These are phyloP conservation scores for Carposina sasakii DNA, from an alignment of 1,140 invertebrate genomes.

Conservation along the genomic window DNA sequence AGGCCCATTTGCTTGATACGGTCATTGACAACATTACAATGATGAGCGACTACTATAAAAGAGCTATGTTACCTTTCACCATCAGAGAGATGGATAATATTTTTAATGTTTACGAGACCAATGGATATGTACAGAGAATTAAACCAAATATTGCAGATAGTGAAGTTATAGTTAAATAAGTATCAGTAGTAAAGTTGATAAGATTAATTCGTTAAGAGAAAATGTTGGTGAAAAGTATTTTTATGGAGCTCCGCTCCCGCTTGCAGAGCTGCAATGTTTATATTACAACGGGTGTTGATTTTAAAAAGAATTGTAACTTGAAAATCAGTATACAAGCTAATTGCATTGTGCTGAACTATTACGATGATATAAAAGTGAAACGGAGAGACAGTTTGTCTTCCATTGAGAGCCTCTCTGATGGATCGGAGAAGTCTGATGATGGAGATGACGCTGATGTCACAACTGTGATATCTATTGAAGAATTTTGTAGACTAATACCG, in stretches of 20 bases:
- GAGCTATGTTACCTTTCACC: slow-evolving; percentile 82
- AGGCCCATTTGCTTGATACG: slow-evolving; percentile 87
- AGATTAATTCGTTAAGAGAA: slow-evolving; percentile 29
- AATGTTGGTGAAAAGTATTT: slow-evolving; percentile 66
- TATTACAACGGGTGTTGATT: slow-evolving; percentile 62
- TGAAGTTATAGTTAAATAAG: slow-evolving; percentile 56
- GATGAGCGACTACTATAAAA: slow-evolving; percentile 87
- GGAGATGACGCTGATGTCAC: slow-evolving; percentile 37
- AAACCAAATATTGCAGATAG: slow-evolving; percentile 36
- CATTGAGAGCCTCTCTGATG: slow-evolving; percentile 57
- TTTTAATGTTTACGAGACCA: slow-evolving; percentile 67
- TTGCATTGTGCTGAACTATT: slow-evolving; percentile 64
- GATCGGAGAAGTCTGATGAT: slow-evolving; percentile 52
- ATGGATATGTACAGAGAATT: slow-evolving; percentile 54
- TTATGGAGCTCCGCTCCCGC: slow-evolving; percentile 72
- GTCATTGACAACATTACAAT: slow-evolving; percentile 95
- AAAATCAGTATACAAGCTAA: slow-evolving; percentile 68
- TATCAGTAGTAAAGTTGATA: slow-evolving; percentile 13
- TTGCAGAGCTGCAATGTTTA: slow-evolving; percentile 73
- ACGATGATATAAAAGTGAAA: slow-evolving; percentile 38
- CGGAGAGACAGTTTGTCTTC: slow-evolving; percentile 56
- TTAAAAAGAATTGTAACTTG: slow-evolving; percentile 57
- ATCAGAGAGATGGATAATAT: slow-evolving; percentile 77
- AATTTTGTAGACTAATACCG: slow-evolving; percentile 64
- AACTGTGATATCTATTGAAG: slow-evolving; percentile 50